These are phyloP conservation scores for Chionodraco myersi DNA, from an alignment of 2,113 vertebrate genomes.

Conservation along the genomic window DNA sequence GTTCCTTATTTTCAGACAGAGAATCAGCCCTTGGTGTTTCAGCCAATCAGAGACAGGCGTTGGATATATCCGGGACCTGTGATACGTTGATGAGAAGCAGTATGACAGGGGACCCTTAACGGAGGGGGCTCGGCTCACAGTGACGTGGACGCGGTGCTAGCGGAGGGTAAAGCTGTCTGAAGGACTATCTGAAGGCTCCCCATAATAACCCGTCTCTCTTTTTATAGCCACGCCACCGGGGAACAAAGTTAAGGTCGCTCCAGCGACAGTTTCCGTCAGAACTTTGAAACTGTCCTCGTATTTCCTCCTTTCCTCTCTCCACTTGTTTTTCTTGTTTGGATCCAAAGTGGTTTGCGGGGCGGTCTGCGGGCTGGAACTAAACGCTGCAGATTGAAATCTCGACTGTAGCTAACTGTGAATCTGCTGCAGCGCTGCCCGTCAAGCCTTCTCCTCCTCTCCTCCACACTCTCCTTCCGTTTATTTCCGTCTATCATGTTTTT, in stretches of 20 bases:
- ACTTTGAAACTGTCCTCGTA: slow-evolving; percentile 63
- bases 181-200: slow-evolving; percentile 59
- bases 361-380: slow-evolving; percentile 79
- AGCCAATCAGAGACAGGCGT: too few species aligned
- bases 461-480: slow-evolving; percentile 57
- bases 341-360: slow-evolving; percentile 77
- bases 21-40: too few species aligned
- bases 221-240: slow-evolving; percentile 65
- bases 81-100: too few species aligned
- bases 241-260: slow-evolving; percentile 75
- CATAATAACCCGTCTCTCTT: slow-evolving; percentile 61
- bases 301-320: slow-evolving; percentile 34
- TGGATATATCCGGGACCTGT: too few species aligned
- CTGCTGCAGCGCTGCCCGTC: slow-evolving; percentile 83
- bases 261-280: slow-evolving; percentile 81
- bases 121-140: slow-evolving; percentile 37
- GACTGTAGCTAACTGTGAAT: slow-evolving; percentile 88
- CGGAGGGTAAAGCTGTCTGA: slow-evolving; percentile 84
- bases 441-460: slow-evolving; percentile 70
- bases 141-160: slow-evolving; percentile 54
- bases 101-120: too few species aligned
- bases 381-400: slow-evolving; percentile 84
- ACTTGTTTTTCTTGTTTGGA: slow-evolving; percentile 68
- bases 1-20: too few species aligned
- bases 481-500: slow-evolving; percentile 52